Evolutionary conservation across 2,888 invertebrate genomes (phyloP).

Genomic region (Scaptomyza flava): DNA sequence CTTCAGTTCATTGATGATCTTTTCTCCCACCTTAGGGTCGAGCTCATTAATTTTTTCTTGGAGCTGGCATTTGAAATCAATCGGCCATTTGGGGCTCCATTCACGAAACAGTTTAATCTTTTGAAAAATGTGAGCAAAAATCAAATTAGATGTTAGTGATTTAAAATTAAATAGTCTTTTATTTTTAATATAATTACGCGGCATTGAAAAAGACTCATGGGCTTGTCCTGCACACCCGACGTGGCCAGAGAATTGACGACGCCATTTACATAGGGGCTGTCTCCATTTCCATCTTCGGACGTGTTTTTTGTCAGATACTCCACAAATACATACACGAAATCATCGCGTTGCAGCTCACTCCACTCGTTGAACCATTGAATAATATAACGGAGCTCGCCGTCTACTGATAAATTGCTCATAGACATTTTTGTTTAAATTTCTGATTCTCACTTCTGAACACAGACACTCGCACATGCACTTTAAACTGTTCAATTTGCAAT

Average conservation of each 20-base stretch:
- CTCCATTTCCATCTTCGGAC: conserved; percentile 53
- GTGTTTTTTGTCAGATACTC: conserved; percentile 86
- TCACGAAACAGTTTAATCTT: conserved; percentile 93
- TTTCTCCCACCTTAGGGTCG: conserved; percentile 90
- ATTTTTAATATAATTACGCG: conserved; percentile 86
- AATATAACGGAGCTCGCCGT: conserved; percentile 92
- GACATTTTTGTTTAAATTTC: conserved; percentile 84
- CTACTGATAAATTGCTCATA: conserved; percentile 86
- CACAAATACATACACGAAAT: conserved; percentile 91
- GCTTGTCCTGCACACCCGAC: conserved; percentile 89
- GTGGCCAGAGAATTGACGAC: conserved; percentile 89
- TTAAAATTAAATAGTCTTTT: no score
- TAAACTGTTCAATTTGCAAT: conserved; percentile 17
- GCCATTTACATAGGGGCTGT: conserved; percentile 89
- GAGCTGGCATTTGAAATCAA: conserved; percentile 89
- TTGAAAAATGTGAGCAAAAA: conserved; percentile 39
- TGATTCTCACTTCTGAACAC: conserved; percentile 34
- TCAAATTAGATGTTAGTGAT: conserved; percentile 10
- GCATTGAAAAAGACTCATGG: conserved; percentile 93
- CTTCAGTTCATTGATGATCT: conserved; percentile 86
- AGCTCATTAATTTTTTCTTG: conserved; percentile 89
- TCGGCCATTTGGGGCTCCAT: conserved; percentile 92
- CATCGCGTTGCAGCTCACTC: conserved; percentile 94
- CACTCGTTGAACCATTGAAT: conserved; percentile 95
- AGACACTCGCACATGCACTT: conserved; percentile 41